Base-by-base conservation (phyloP, 1,140 invertebrate genomes). In the Leptopilina clavipes region DNA sequence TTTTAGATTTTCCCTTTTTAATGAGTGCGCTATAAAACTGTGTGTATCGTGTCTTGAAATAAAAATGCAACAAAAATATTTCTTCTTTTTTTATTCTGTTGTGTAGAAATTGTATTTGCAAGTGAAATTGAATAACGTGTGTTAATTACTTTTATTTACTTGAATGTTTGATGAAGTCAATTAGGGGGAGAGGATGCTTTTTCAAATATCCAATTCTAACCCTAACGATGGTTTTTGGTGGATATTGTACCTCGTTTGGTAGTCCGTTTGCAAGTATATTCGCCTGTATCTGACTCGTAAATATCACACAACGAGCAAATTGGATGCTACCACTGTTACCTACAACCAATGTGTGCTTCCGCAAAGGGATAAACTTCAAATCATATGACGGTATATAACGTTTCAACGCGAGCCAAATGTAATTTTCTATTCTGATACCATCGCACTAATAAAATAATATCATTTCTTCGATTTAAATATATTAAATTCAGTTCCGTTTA, bases 261-360 rank as follows among this genome's bases (percentile, higher is more conserved):
- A 70, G 70, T 45, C 12, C 37, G 9, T 37, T 54, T 22, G 44
- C 76, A 54, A 76, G 72, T 70, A 31, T 75, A 52, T 74, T 72
- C 76, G 78, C 43, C 76, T 74, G 72, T 76, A 72, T 79, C 74
- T 70, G 71, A 77, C 79, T 80, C 79, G 79, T 82, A 80, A 82
- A 82, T 82, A 82, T 82, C 73, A 77, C 76, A 77, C 75, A 75
- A 73, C 76, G 48, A 71, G 70, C 75, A 82, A 82, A 82, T 82
- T 82, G 81, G 81, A 80, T 72, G 75, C 75, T 78, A 75, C 78
- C 54, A 78, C 75, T 78, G 75, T 79, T 45, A 40, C 37, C 6
- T 40, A 12, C 71, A 71, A 70, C 76, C 75, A 79, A 73, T 79
- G 75, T 79, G 75, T 75, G 59, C 74, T 75, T 74, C 77, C 80